A percentile compares a stretch with the other conserved stretches of the same genome.
Conservation (phyloP, 1,140 invertebrate genomes). For the Andrena cerasifolii region DNA sequence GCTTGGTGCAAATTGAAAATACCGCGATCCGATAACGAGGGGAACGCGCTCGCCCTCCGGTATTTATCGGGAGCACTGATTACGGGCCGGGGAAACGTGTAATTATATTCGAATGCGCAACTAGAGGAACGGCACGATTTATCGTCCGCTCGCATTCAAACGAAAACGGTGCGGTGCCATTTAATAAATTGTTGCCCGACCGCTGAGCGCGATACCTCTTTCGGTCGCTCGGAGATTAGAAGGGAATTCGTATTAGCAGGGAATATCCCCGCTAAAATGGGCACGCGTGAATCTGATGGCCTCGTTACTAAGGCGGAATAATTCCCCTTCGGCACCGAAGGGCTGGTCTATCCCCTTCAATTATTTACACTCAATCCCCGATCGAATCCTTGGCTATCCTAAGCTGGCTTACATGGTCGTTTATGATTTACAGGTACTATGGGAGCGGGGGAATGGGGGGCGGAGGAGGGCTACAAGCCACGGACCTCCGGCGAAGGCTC, state of each 20-base stretch:
- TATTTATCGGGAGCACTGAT: conserved; percentile 23
- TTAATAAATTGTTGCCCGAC: neutral
- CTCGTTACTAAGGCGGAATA: no score
- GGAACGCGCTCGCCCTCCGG: neutral
- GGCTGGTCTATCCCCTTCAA: neutral
- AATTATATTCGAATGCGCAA: conserved; percentile 22
- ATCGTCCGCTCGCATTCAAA: conserved; percentile 18
- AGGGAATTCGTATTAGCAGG: no score
- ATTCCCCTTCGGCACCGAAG: neutral
- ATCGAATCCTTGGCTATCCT: neutral
- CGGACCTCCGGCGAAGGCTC: conserved; percentile 80
- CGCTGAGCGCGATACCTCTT: neutral
- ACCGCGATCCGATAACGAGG: conserved; percentile 26
- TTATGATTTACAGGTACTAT: conserved; percentile 78
- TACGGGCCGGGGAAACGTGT: conserved; percentile 6
- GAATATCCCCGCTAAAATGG: no score
- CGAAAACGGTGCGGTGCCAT: neutral
- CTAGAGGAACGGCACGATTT: neutral
- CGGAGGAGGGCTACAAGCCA: conserved; percentile 82
- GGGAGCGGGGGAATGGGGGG: conserved; percentile 82
- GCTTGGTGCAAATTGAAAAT: conserved; percentile 27
- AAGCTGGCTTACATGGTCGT: conserved; percentile 9
- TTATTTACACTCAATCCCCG: neutral
- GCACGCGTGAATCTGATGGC: no score
- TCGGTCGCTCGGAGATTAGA: no score